Evolutionary conservation across 2,888 invertebrate genomes (phyloP), one percentile per base, ranked within the genome.

Genomic region (Rotaria macrura): DNA sequence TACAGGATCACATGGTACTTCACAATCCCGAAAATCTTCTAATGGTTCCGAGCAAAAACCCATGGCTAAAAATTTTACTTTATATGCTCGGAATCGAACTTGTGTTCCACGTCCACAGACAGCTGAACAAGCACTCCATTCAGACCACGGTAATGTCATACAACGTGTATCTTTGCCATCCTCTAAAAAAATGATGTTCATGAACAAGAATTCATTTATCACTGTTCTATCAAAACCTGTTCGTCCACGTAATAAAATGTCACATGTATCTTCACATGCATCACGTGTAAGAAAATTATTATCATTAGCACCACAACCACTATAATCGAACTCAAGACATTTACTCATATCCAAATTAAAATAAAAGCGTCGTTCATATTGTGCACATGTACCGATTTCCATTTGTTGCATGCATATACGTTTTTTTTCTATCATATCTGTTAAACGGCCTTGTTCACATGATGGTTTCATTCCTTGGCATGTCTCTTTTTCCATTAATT

Each of bases 111-210:
- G 89, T 47, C 96, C 96, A 91, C 96, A 96, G 29, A 93, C 92
- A 10, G 93, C 94, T 89, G 93, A 95, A 91, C 96, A 96, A 1
- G 93, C 92, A 43, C 94, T 93, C 96, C 96, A 96, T 84, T 93
- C 93, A 43, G 94, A 93, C 96, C 96, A 96, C 83, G 93, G 92
- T 5, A 94, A 93, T 89, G 95, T 92, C 43, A 57, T 57, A 57
- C 84, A 84, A 25, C 57, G 84, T 29, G 94, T 95, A 87, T 12
- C 95, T 94, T 89, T 85, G 17, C 57, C 54, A 40, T 55, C 57
- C 54, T 84, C 54, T 84, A 84, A 25, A 84, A n/a, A n/a, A n/a
- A n/a, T n/a, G n/a, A n/a, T n/a, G n/a, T n/a, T n/a, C n/a, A n/a
- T n/a, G n/a, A n/a, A n/a, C n/a, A n/a, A n/a, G 14, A 47, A 47